Evolutionary conservation across 2,888 invertebrate genomes (phyloP), one percentile per base, ranked within the genome.

Genomic region (Drosophila acutilabella): DNA sequence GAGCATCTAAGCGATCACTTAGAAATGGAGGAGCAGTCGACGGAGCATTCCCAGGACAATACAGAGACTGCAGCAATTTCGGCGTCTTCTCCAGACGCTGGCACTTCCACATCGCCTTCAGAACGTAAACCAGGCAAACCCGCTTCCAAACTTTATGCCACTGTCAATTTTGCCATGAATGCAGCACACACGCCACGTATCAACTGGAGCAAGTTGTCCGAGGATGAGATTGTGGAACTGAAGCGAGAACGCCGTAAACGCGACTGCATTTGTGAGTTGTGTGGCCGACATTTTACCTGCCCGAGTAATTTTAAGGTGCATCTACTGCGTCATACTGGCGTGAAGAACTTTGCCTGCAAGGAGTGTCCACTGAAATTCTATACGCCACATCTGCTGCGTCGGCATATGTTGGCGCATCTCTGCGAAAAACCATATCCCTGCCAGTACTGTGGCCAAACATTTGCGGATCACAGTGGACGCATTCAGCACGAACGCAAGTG

Each of bases 291-390:
- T 26, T 85, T 85, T 14, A 72, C 74, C 52, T 89, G 89, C 14
- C 86, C 86, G 7, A 85, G 85, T 58, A 85, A 85, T 40, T 85
- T 85, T 1, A 85, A 89, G 30, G 73, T 85, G 16, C 85, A 89
- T 48, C 64, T 85, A 7, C 20, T 85, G 8, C 88, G 85, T 0
- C 85, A 85, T 48, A 78, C 80, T 0, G 85, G 85, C 0, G 53
- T 78, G 0, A 85, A 85, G 30, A 80, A 67, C 1, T 88, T 75
- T 7, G 16, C 54, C 11, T 85, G 85, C 26, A 51, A 74, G 13
- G 56, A 76, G 13, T 85, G 85, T 10, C 62, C 78, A 1, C 41
- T 82, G 8, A 78, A 64, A 33, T 85, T 85, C 54, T 85, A 85
- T 16, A 85, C 85, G 4, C 68, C 86, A 1, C 88, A 88, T 38